A percentile compares a stretch with the other conserved stretches of the same genome.
Conservation (phyloP, 2,888 invertebrate species). For the Hypomecis punctinalis region DNA sequence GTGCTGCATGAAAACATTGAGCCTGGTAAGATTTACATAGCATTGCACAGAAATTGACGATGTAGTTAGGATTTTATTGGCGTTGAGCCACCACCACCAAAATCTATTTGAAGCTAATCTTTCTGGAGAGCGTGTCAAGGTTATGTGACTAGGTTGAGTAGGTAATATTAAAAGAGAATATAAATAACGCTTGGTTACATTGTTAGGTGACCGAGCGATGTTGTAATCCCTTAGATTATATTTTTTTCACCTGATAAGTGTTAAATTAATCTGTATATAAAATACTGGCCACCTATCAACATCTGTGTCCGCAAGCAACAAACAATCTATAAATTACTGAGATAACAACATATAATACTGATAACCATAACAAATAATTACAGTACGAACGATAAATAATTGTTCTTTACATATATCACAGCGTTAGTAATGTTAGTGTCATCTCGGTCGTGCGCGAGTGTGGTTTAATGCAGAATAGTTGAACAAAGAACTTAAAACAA, state of each 20-base stretch:
- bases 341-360: slow-evolving; percentile 28
- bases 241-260: not conserved
- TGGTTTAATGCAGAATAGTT: not conserved
- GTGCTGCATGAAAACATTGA: slow-evolving; percentile 68
- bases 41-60: not conserved
- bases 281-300: not conserved
- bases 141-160: no score
- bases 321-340: slow-evolving; percentile 33
- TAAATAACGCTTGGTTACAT: no score
- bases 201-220: no score
- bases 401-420: not conserved
- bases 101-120: no score
- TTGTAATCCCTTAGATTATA: not conserved
- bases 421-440: not conserved
- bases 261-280: no score
- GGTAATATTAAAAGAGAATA: no score
- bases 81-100: no score
- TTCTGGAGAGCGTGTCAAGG: no score
- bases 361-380: slow-evolving; percentile 29
- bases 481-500: slow-evolving; percentile 1
- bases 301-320: slow-evolving; percentile 19
- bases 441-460: slow-evolving; percentile 5
- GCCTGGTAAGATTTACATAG: slow-evolving; percentile 53
- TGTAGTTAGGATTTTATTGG: no score
- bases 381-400: slow-evolving; percentile 2